Evolutionary conservation across 1,140 invertebrate species (phyloP).

Genomic region (Zaprionus gabonicus): DNA sequence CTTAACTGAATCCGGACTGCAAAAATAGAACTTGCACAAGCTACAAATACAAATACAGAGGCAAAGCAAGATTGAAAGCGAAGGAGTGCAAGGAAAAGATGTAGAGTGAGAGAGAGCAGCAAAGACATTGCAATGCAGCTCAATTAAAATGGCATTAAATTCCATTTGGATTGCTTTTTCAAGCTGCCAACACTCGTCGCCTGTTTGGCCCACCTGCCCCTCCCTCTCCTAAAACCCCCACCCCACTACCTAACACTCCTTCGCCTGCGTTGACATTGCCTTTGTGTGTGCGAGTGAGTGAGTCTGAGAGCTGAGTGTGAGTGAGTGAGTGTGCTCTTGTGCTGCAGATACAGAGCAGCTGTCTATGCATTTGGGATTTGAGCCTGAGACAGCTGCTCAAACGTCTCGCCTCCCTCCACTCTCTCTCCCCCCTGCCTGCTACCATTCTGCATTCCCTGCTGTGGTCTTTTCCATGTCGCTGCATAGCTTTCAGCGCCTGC

Average conservation of each 20-base stretch:
- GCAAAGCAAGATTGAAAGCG: not conserved
- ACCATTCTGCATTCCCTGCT: conserved; percentile 49
- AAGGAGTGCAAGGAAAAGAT: not conserved
- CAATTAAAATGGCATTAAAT: conserved; percentile 81
- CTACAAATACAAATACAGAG: conserved; percentile 13
- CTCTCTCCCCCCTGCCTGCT: not conserved
- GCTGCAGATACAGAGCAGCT: conserved; percentile 55
- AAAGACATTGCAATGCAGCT: conserved; percentile 61
- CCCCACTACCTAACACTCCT: not conserved
- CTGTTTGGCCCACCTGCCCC: conserved; percentile 16
- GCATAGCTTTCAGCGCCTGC: conserved; percentile 73
- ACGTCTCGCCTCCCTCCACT: conserved; percentile 22
- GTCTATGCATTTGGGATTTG: conserved; percentile 76
- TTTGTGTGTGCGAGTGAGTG: conserved; percentile 32
- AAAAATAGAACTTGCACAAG: conserved; percentile 23
- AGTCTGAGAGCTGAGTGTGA: conserved; percentile 1
- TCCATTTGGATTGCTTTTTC: conserved; percentile 74
- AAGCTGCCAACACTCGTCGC: conserved; percentile 43
- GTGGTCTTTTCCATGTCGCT: conserved; percentile 79
- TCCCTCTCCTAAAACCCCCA: not conserved
- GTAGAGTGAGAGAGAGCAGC: conserved; percentile 1
- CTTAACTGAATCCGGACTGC: conserved; percentile 35
- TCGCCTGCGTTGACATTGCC: conserved; percentile 36
- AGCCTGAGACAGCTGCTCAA: conserved; percentile 66
- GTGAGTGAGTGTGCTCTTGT: conserved; percentile 19